Percentiles rank a stretch among this genome's conserved stretches.
Conservation (phyloP, 1,140 invertebrate genomes). For the Drosophila kikkawai region DNA sequence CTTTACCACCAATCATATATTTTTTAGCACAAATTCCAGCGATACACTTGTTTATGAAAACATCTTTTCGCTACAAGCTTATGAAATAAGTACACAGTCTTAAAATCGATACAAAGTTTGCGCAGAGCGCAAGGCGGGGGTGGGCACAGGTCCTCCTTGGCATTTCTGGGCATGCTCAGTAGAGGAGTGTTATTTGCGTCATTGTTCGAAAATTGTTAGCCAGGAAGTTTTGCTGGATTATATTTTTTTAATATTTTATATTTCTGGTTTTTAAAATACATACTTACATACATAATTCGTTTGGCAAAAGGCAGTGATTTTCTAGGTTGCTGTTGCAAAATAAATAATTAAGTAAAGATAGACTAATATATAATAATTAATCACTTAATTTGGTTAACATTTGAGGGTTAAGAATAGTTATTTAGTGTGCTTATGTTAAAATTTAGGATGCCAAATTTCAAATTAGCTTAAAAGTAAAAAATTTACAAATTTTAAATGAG, state of each 20-base stretch:
- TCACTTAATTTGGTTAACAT: neutral
- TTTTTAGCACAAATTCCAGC: slow-evolving; percentile 24
- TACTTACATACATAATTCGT: neutral
- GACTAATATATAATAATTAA: neutral
- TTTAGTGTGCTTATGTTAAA: neutral
- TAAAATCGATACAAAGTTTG: slow-evolving; percentile 56
- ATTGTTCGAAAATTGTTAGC: slow-evolving; percentile 19
- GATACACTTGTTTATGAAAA: slow-evolving; percentile 47
- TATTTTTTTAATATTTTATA: neutral
- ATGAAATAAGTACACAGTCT: slow-evolving; percentile 40
- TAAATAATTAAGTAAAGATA: too few species aligned
- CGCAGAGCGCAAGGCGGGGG: slow-evolving; percentile 41
- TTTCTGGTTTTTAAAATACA: neutral
- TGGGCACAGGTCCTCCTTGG: slow-evolving; percentile 18
- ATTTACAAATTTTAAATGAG: neutral
- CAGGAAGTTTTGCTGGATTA: neutral
- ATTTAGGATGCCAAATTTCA: too few species aligned
- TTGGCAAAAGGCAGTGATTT: neutral
- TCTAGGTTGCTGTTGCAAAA: neutral
- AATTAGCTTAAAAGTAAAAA: neutral
- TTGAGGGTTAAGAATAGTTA: neutral
- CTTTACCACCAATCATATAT: slow-evolving; percentile 23
- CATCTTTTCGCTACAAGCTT: slow-evolving; percentile 42
- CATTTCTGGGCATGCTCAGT: slow-evolving; percentile 52
- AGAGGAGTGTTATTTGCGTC: slow-evolving; percentile 20